Base-by-base conservation (phyloP, 1,140 invertebrate genomes). In the Calephelis nemesis region DNA sequence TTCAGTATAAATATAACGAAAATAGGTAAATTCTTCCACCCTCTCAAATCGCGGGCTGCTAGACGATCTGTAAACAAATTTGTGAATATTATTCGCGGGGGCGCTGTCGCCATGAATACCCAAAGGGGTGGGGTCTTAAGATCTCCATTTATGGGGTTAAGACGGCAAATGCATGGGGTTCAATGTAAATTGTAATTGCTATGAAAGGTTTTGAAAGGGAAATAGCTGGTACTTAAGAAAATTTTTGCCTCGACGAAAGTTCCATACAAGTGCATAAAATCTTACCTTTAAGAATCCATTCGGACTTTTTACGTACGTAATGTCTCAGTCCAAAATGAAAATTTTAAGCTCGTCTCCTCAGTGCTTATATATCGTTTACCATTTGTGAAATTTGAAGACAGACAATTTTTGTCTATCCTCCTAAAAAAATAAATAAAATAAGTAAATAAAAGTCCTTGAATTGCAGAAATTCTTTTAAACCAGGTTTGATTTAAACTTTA, bases 121-220 rank as follows among this genome's bases (percentile, higher is more conserved):
- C 73, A 76, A 79, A 83, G 79, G 84, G 86, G 80, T 83, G 74
- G 75, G 77, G 77, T 78, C 79, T 81, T 78, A 85, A 88, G 85
- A 84, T 84, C 79, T 78, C 78, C 79, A 90, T 90, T 90, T 84
- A 88, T 90, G 74, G 83, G 78, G 76, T 77, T 81, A 83, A 83
- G 83, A 75, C 75, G 83, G 72, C 77, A 76, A 79, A 83, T 84
- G 78, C 76, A 82, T 79, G 77, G 79, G 79, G 73, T 65, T 67
- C 65, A 47, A 73, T 73, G 77, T 70, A 75, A 75, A 77, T 76
- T 75, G 68, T 84, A 82, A 84, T 85, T 83, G 81, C 77, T 71
- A 71, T 77, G 48, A 73, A 74, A 80, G 71, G 69, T 68, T 78
- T 76, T 74, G 67, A 65, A 68, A 66, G 64, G 65, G 50, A 58